These are phyloP conservation scores for Platycercus adscitus DNA, from an alignment of 2,113 vertebrate species.

Conservation along the genomic window DNA sequence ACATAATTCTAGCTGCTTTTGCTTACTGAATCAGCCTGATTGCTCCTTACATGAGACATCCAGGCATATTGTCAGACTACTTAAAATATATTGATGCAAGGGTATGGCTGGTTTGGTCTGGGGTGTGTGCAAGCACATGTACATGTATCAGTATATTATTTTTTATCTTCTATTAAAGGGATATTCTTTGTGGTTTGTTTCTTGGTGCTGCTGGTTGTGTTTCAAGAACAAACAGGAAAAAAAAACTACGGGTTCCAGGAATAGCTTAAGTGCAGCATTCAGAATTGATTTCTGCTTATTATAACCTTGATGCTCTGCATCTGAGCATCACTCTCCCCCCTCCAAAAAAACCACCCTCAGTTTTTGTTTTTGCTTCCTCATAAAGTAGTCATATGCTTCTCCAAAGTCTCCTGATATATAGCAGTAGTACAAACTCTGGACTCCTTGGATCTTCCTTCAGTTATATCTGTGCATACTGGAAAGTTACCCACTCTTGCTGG, in stretches of 20 bases:
- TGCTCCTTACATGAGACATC: neutral
- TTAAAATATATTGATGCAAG: neutral
- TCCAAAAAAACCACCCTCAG: neutral
- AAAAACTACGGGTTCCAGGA: neutral
- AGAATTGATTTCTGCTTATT: slow-evolving; percentile 60
- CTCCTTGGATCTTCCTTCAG: neutral
- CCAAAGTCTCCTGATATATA: neutral
- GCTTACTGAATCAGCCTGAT: neutral
- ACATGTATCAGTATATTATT: neutral
- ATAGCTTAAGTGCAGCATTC: slow-evolving; percentile 19
- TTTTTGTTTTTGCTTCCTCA: neutral
- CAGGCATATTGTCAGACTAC: neutral
- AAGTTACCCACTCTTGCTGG: neutral
- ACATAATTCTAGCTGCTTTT: neutral
- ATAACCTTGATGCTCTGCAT: slow-evolving; percentile 20
- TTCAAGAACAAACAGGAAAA: neutral
- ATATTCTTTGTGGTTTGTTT: neutral
- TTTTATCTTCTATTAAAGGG: neutral
- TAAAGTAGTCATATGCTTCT: neutral
- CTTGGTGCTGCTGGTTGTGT: neutral
- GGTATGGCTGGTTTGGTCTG: neutral
- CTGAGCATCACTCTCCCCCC: neutral
- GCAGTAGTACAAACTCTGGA: neutral
- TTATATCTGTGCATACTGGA: neutral
- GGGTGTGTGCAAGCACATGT: neutral